Evolutionary conservation across 2,113 vertebrate species (phyloP), one percentile per base, ranked within the genome.

Genomic region (Condylura cristata): DNA sequence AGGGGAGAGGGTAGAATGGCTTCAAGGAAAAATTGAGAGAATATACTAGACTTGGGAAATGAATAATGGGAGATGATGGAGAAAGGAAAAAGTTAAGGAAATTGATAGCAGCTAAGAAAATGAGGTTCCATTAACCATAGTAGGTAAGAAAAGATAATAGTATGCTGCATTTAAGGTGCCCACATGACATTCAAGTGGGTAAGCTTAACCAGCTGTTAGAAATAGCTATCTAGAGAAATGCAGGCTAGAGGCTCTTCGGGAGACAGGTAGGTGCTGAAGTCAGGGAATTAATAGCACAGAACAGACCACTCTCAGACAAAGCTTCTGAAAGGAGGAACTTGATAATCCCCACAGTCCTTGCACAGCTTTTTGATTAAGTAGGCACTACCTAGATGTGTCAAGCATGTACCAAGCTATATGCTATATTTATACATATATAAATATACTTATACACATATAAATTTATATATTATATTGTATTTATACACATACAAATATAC

Each of bases 41-140:
- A 41, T 66, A 76, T 87, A 26, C 22, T 56, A 81, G 68, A 63
- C 70, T 76, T 92, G 30, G 18, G 53, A 5, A 32, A 1, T 51
- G 71, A 44, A 53, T 75, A 20, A 70, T 22, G 44, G 76, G 39
- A 86, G 39, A 34, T 11, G 37, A 68, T 11, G 2, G 17, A 22
- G 85, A 66, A 90, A 95, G 76, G 81, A 86, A 48, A 51, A 82
- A 26, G 22, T 51, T 88, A 75, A 75, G 68, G 61, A 68, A 81
- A n/a, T 56, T 6, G 51, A 28, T 56, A 72, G 34, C 44, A 51
- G 18, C 30, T 51, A 37, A 65, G 89, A 70, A 86, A 79, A 75
- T 65, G 48, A 89, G 46, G 26, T 22, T 34, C 61, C 8, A 18
- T 46, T 82, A 91, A 34, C 46, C 22, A 48, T 39, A 39, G 30